Base-by-base conservation (phyloP, 2,113 vertebrate genomes). In the Oceanodroma tethys region DNA sequence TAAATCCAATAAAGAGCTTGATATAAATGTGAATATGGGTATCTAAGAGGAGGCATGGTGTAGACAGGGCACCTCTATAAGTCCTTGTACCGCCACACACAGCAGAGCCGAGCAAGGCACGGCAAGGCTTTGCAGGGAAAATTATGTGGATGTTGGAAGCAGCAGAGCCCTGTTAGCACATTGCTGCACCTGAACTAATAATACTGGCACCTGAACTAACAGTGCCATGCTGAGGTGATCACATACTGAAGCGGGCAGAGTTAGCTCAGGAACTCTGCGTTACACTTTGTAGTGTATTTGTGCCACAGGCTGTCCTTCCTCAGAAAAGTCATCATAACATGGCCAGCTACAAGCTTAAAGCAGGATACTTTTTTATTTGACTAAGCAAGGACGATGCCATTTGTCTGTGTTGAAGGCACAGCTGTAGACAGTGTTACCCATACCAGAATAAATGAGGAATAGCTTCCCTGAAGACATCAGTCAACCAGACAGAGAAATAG, bases 131-230 rank as follows among this genome's bases (percentile, higher is more conserved):
- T 59, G n/a, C 72, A 93, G 60, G 42, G 40, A 87, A 93, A 75
- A 60, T 47, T 11, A 16, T 56, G 81, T 89, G 91, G 65, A 85
- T 75, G 26, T 91, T 95, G 93, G 93, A 96, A 95, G 67, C 38
- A 81, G 50, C 32, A 76, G 63, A 66, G 42, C 67, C 17, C 0
- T 40, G 70, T 89, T 95, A 89, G 89, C 87, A 87, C 91, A 72
- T 29, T 72, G 16, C 91, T 94, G 93, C 93, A 95, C 95, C 96
- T 95, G 89, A 94, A 84, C 93, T 86, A 96, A 95, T 74, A 95
- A 62, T 17, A 21, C 55, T 83, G 94, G 62, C 94, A 94, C 94
- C 88, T 94, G 91, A 96, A 96, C 84, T 87, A 96, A 94, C 90
- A 97, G 47, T 94, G 93, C 87, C 95, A 90, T 85, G 86, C 91